These are phyloP conservation scores for Bombycilla garrulus DNA, from an alignment of 2,113 vertebrate species.

Conservation along the genomic window DNA sequence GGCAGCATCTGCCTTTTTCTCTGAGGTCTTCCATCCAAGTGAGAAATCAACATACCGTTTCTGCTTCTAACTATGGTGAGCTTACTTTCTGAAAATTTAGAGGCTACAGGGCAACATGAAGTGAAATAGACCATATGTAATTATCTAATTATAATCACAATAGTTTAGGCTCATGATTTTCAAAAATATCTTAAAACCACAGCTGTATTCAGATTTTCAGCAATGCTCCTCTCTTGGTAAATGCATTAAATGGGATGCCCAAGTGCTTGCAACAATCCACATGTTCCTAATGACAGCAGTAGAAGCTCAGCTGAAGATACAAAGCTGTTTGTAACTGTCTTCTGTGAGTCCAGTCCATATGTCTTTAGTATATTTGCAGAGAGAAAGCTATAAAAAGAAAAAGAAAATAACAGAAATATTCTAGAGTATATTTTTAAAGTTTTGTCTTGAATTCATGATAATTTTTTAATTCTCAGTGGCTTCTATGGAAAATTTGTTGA, in stretches of 20 bases:
- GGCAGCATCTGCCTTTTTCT: not conserved
- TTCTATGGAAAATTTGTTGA: not conserved
- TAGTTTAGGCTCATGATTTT: not conserved
- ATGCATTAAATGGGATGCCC: not conserved
- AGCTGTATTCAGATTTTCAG: not conserved
- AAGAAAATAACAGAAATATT: not conserved
- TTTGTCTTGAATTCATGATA: not conserved
- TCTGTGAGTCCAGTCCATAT: not conserved
- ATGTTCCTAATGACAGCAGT: not conserved
- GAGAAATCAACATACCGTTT: not conserved
- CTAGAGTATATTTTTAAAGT: not conserved
- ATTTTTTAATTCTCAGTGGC: not conserved
- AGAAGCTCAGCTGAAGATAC: not conserved
- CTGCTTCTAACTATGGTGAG: not conserved
- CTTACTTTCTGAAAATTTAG: not conserved
- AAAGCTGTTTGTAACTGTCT: not conserved
- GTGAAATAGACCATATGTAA: not conserved
- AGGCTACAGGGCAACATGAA: not conserved
- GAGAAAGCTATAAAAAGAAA: not conserved
- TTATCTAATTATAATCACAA: not conserved
- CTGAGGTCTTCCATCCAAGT: not conserved
- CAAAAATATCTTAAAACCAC: not conserved
- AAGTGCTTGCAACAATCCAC: not conserved
- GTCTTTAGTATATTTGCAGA: not conserved
- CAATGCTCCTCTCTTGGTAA: not conserved